These are phyloP conservation scores for Yponomeuta evonymella DNA, from an alignment of 2,888 invertebrate genomes.

Conservation along the genomic window DNA sequence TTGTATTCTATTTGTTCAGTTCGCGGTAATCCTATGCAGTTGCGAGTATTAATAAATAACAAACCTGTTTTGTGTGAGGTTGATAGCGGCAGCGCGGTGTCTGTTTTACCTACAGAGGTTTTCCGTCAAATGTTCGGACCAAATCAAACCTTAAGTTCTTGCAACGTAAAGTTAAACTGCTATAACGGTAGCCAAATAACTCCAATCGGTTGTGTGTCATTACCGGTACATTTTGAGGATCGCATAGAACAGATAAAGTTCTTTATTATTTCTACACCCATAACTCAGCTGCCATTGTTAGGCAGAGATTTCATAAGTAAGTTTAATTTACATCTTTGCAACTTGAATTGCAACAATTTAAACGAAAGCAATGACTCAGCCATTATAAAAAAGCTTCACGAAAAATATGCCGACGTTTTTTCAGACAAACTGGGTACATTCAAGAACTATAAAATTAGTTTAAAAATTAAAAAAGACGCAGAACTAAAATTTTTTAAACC, in stretches of 20 bases:
- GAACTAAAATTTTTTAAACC: constrained; percentile 22
- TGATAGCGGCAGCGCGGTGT: constrained; percentile 22
- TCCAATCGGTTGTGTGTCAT: constrained; percentile 17
- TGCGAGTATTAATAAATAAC: constrained; percentile 15
- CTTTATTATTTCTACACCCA: constrained; percentile 15
- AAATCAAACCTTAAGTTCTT: constrained; percentile 1
- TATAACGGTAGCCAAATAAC: constrained; percentile 18
- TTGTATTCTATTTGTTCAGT: constrained; percentile 18
- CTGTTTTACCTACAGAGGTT: constrained; percentile 15
- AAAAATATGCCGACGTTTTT: not conserved
- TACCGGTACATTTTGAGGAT: constrained; percentile 17
- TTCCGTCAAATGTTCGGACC: constrained; percentile 13
- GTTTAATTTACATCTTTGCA: constrained; percentile 19
- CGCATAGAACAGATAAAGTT: constrained; percentile 5
- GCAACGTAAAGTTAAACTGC: constrained; percentile 16
- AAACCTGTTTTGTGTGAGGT: constrained; percentile 17
- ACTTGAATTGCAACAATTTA: constrained; percentile 17
- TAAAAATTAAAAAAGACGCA: constrained; percentile 20
- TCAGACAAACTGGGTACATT: not conserved
- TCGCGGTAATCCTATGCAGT: constrained; percentile 20
- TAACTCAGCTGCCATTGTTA: constrained; percentile 1
- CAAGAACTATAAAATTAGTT: constrained; percentile 19
- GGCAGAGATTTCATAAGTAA: constrained; percentile 20
- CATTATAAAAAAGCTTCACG: not conserved
- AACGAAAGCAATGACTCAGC: not conserved